phyloP scores from a whole-genome alignment of 2,797 vertebrate genomes.

The Okamejei kenojei region DNA sequence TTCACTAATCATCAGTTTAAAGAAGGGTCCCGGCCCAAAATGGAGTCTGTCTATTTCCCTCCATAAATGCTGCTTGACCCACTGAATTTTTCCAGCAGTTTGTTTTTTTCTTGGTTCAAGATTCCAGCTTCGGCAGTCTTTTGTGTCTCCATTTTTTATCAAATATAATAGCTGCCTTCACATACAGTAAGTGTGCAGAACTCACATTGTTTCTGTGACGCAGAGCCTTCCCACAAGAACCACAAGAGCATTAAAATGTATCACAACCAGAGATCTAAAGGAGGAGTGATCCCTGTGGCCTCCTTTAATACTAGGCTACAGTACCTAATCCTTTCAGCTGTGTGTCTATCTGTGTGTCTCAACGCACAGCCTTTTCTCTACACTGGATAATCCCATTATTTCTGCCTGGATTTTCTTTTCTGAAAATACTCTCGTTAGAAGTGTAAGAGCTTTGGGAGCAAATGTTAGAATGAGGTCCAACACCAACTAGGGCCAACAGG shows the following conservation, averaged over 20 bases:
- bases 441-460: background rate
- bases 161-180: too few species aligned
- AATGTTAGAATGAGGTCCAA: background rate
- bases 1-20: too few species aligned
- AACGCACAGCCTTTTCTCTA: background rate
- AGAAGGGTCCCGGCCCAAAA: too few species aligned
- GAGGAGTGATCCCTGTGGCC: background rate
- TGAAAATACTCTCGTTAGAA: background rate
- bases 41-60: too few species aligned
- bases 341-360: background rate
- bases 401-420: background rate
- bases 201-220: background rate
- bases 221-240: background rate
- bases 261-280: background rate
- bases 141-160: too few species aligned
- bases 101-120: too few species aligned
- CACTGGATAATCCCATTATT: background rate
- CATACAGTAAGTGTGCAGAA: background rate
- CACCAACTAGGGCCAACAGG: background rate
- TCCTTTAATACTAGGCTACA: background rate
- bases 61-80: too few species aligned
- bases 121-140: too few species aligned
- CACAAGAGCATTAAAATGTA: background rate
- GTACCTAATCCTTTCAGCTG: conserved; percentile 3
- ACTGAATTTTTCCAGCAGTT: too few species aligned